These are phyloP conservation scores for Sebastes vulpes DNA, from an alignment of 2,797 vertebrate genomes.

Conservation along the genomic window DNA sequence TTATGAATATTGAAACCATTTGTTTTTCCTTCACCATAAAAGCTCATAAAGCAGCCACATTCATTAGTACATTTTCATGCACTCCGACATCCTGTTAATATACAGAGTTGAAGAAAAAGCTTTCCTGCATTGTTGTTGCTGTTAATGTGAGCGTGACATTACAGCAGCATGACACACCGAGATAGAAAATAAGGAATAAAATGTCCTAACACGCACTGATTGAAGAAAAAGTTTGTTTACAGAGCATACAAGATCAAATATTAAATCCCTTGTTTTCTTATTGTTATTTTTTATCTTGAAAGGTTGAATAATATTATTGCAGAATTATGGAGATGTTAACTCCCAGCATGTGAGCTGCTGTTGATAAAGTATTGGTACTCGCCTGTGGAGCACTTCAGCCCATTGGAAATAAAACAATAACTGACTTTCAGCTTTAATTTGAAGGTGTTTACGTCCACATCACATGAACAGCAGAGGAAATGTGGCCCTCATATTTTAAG, in stretches of 20 bases:
- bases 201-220: background rate
- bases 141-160: background rate
- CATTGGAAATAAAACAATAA: constrained; percentile 11
- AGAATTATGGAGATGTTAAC: background rate
- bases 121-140: background rate
- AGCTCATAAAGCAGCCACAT: background rate
- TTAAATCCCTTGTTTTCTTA: background rate
- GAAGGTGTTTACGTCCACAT: background rate
- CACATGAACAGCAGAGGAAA: background rate
- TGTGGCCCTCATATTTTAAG: background rate
- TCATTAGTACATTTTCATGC: background rate
- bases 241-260: background rate
- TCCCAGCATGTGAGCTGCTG: background rate
- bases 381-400: background rate
- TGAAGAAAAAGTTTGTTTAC: background rate
- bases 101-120: background rate
- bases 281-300: background rate
- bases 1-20: background rate
- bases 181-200: background rate
- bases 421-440: background rate
- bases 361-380: constrained; percentile 1
- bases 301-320: background rate
- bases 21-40: background rate
- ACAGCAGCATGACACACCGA: background rate
- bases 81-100: background rate